Conservation (phyloP, 2,113 vertebrate species). For the Tetrao urogallus region DNA sequence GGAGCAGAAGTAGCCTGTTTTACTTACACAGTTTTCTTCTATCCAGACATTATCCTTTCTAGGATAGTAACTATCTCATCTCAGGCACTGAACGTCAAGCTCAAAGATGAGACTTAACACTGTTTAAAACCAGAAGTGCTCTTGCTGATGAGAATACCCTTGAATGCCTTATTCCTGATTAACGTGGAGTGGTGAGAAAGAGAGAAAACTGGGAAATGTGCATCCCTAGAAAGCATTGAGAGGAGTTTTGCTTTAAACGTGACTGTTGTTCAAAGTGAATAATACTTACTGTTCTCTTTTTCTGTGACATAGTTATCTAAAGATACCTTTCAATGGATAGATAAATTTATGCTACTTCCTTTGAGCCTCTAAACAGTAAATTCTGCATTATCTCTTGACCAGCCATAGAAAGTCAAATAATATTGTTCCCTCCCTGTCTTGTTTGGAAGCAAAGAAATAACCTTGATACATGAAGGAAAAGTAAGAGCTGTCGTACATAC, state of each 20-base stretch:
- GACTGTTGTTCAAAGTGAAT: not conserved
- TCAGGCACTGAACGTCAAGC: not conserved
- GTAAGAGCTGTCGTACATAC: not conserved
- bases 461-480: not conserved
- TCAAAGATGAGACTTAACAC: not conserved
- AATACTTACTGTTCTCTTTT: conserved; percentile 17
- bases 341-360: conserved; percentile 6
- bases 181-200: not conserved
- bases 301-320: not conserved
- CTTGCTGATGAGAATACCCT: not conserved
- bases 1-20: not conserved
- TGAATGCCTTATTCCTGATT: not conserved
- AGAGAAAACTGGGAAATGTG: not conserved
- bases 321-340: not conserved
- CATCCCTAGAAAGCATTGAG: not conserved
- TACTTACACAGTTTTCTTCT: not conserved
- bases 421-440: not conserved
- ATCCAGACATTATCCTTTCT: not conserved
- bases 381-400: not conserved
- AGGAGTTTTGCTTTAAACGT: not conserved
- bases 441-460: conserved; percentile 30
- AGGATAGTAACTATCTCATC: not conserved
- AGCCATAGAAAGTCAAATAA: conserved; percentile 36
- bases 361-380: conserved; percentile 24
- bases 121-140: not conserved